phyloP scores from a whole-genome alignment of 2,113 vertebrate species.

The Myrmecophaga tridactyla region DNA sequence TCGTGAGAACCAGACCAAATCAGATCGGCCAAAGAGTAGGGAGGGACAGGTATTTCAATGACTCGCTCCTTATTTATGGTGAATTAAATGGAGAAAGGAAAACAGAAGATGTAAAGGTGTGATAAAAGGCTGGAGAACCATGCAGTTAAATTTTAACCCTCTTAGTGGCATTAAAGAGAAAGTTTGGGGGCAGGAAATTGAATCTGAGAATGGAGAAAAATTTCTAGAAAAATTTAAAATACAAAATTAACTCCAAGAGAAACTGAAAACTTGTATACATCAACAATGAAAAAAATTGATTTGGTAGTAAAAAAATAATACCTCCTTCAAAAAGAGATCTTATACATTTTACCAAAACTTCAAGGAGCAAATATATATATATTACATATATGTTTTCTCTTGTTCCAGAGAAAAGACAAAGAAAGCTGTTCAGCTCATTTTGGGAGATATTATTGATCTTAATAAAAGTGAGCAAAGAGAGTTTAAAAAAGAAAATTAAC shows the following conservation, averaged over 20 bases:
- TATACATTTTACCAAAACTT: background rate
- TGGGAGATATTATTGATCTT: background rate
- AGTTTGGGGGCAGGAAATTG: background rate
- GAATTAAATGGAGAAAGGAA: background rate
- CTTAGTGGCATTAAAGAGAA: background rate
- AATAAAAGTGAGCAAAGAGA: background rate
- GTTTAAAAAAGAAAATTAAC: background rate
- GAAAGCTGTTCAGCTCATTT: accelerated
- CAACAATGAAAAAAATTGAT: background rate
- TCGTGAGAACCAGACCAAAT: accelerated
- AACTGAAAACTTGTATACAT: background rate
- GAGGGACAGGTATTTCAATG: background rate
- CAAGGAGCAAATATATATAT: too few relatives aligned
- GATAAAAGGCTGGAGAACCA: too few relatives aligned
- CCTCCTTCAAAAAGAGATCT: background rate
- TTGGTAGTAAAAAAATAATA: background rate
- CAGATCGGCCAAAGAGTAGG: accelerated
- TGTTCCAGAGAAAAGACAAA: background rate
- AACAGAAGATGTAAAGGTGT: background rate
- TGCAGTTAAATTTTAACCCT: too few relatives aligned
- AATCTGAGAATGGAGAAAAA: background rate
- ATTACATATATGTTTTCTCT: too few relatives aligned
- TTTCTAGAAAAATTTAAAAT: background rate
- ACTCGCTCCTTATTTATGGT: accelerated
- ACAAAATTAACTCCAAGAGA: background rate